Evolutionary conservation across 1,140 invertebrate species (phyloP).

Genomic region (Phymastichus coffea): DNA sequence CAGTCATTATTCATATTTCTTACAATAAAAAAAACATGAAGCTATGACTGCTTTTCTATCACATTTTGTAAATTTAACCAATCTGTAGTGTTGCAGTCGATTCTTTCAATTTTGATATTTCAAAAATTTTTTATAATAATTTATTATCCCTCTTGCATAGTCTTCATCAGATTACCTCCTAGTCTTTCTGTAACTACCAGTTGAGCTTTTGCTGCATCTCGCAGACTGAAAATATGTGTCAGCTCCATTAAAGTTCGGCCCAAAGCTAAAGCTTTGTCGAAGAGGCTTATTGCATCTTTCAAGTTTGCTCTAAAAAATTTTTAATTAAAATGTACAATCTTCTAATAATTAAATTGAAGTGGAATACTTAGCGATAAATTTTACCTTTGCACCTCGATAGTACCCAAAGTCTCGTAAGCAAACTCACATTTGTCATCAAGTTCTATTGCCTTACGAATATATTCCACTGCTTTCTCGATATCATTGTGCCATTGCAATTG

Average conservation of each 20-base stretch:
- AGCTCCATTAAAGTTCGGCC: slow-evolving; percentile 84
- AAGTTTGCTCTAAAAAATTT: slow-evolving; percentile 71
- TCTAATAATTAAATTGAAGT: too few relatives aligned
- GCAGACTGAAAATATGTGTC: slow-evolving; percentile 81
- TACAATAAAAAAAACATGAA: too few relatives aligned
- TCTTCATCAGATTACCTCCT: slow-evolving; percentile 56
- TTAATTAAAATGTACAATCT: too few relatives aligned
- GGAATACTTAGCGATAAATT: too few relatives aligned
- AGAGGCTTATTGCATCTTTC: slow-evolving; percentile 76
- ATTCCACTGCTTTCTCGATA: slow-evolving; percentile 74
- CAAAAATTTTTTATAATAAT: too few relatives aligned
- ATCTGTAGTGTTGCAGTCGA: too few relatives aligned
- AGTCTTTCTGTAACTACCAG: slow-evolving; percentile 76
- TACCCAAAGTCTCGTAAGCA: slow-evolving; percentile 92
- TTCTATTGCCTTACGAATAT: slow-evolving; percentile 81
- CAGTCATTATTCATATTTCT: too few relatives aligned
- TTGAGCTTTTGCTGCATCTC: slow-evolving; percentile 85
- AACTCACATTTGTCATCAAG: slow-evolving; percentile 91
- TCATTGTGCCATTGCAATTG: slow-evolving; percentile 80
- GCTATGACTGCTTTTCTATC: too few relatives aligned
- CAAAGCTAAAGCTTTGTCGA: slow-evolving; percentile 85
- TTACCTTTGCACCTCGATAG: slow-evolving; percentile 90
- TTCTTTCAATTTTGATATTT: too few relatives aligned
- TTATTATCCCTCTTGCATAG: too few relatives aligned
- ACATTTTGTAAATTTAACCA: too few relatives aligned